These are phyloP conservation scores for Drosophila pachea DNA, from an alignment of 1,140 invertebrate genomes.

Conservation along the genomic window DNA sequence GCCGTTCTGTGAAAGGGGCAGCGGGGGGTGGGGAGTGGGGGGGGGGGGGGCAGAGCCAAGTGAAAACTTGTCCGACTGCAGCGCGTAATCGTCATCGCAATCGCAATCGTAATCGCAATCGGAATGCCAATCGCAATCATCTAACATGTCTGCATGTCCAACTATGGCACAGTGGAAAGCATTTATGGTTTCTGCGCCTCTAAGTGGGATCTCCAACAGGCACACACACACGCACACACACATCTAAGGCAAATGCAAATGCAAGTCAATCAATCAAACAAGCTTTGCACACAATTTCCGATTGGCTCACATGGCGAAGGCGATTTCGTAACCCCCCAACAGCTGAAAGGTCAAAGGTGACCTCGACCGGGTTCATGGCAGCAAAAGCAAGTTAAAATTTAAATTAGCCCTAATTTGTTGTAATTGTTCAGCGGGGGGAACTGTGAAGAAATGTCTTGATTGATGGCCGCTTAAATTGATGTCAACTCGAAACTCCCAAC, in stretches of 20 bases:
- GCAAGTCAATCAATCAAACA: conserved; percentile 33
- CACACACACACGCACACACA: neutral
- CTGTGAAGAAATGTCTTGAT: conserved; percentile 2
- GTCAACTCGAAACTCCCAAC: conserved; percentile 1
- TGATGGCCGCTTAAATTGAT: conserved; percentile 3
- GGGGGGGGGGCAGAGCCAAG: conserved; percentile 23
- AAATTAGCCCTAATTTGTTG: conserved; percentile 15
- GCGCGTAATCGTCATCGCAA: conserved; percentile 33
- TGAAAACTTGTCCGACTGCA: conserved; percentile 45
- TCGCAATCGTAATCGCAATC: conserved; percentile 22
- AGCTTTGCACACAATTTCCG: conserved; percentile 50
- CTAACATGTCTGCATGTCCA: conserved; percentile 20
- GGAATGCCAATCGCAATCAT: conserved; percentile 6
- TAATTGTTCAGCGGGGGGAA: conserved; percentile 1
- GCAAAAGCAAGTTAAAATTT: neutral
- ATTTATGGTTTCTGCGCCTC: conserved; percentile 15
- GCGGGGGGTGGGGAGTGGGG: conserved; percentile 11
- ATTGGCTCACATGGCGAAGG: conserved; percentile 22
- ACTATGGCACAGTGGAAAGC: conserved; percentile 23
- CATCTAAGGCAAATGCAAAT: conserved; percentile 22
- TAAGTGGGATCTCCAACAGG: conserved; percentile 2
- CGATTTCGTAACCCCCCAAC: conserved; percentile 30
- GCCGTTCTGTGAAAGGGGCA: conserved; percentile 27
- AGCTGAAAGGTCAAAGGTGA: conserved; percentile 32
- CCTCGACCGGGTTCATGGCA: conserved; percentile 28